Conservation (phyloP, 1,140 invertebrate genomes). For the Pectinophora gossypiella region DNA sequence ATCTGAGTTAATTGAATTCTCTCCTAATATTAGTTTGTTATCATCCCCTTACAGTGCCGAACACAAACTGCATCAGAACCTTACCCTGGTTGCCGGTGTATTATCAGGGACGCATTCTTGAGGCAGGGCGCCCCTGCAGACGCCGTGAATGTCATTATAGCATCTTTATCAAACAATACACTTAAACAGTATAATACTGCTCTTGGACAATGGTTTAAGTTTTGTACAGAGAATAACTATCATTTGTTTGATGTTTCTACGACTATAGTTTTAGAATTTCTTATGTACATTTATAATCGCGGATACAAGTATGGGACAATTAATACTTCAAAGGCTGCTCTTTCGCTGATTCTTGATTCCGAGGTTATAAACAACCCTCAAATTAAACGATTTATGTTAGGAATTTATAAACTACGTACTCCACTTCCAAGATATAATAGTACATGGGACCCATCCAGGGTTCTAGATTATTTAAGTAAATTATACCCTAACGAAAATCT, state of each 20-base stretch:
- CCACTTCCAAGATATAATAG: too few species aligned
- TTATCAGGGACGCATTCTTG: conserved; percentile 19
- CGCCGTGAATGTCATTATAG: conserved; percentile 14
- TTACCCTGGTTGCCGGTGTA: conserved; percentile 16
- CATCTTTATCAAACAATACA: conserved; percentile 22
- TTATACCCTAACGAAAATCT: too few species aligned
- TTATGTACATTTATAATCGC: conserved; percentile 16
- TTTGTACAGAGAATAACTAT: conserved; percentile 20
- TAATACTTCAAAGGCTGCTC: conserved; percentile 26
- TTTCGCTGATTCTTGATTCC: conserved; percentile 18
- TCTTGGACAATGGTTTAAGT: conserved; percentile 25
- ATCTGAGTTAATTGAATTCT: background rate
- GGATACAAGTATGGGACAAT: conserved; percentile 23
- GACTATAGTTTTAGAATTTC: conserved; percentile 10
- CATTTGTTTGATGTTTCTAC: conserved; percentile 11
- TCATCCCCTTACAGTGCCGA: background rate
- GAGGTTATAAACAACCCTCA: conserved; percentile 10
- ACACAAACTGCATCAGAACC: background rate
- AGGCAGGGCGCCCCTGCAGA: conserved; percentile 5
- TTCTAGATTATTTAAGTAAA: too few species aligned
- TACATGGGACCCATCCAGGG: too few species aligned
- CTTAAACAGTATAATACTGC: conserved; percentile 24
- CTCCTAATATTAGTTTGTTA: background rate
- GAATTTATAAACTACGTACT: too few species aligned
- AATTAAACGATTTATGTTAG: conserved; percentile 26